Conservation (phyloP, 2,113 vertebrate species). For the Podarcis raffonei region DNA sequence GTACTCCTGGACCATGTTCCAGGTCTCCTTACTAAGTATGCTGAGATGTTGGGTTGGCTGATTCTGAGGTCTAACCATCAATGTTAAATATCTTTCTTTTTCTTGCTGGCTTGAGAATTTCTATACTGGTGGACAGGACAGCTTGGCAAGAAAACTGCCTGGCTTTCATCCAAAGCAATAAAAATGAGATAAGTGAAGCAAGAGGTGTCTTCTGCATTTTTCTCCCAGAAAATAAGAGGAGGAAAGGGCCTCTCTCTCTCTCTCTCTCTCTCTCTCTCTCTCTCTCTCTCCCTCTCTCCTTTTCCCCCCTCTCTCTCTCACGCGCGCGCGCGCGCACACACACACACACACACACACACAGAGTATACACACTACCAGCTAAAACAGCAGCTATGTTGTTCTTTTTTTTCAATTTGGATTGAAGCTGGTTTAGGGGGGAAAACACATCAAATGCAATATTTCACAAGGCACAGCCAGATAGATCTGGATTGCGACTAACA, state of each 20-base stretch:
- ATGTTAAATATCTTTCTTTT: background rate
- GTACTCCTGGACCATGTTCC: background rate
- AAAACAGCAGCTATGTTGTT: too few relatives aligned
- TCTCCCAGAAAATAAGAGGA: background rate
- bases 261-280: too few relatives aligned
- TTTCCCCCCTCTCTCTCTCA: too few relatives aligned
- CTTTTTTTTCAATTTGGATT: too few relatives aligned
- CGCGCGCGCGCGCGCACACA: too few relatives aligned
- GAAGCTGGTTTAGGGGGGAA: too few relatives aligned
- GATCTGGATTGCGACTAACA: too few relatives aligned
- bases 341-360: too few relatives aligned
- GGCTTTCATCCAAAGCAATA: constrained; percentile 9
- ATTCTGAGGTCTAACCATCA: background rate
- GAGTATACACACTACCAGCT: background rate
- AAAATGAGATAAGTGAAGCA: constrained; percentile 9
- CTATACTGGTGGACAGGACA: background rate
- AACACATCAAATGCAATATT: background rate
- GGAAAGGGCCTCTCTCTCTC: background rate
- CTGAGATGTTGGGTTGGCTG: background rate
- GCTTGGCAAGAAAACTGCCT: constrained; percentile 14
- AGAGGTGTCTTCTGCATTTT: background rate
- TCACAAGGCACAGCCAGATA: too few relatives aligned
- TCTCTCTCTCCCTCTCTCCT: too few relatives aligned
- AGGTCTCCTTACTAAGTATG: background rate
- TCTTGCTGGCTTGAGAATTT: constrained; percentile 9